These are phyloP conservation scores for Myotis lucifugus DNA, from an alignment of 2,113 vertebrate genomes.

Conservation along the genomic window DNA sequence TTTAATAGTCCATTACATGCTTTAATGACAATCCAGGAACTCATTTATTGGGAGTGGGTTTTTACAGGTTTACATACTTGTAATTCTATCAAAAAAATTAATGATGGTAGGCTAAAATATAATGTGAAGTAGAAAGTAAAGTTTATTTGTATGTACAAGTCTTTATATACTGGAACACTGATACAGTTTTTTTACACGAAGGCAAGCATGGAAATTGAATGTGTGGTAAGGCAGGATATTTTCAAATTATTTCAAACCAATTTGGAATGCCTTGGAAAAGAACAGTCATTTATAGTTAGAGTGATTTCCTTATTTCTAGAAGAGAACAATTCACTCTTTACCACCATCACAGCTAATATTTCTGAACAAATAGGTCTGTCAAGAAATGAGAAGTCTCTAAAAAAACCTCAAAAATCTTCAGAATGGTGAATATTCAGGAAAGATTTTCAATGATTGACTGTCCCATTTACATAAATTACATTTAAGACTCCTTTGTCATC, in stretches of 20 bases:
- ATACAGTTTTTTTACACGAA: background rate
- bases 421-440: background rate
- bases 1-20: background rate
- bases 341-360: background rate
- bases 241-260: constrained; percentile 33
- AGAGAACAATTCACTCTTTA: constrained; percentile 4
- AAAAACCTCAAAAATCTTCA: background rate
- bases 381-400: background rate
- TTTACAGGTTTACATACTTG: background rate
- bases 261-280: background rate
- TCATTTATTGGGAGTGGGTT: background rate
- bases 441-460: background rate
- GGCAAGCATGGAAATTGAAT: background rate
- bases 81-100: background rate
- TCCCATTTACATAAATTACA: background rate
- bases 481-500: background rate
- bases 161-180: background rate
- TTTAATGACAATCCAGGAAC: background rate
- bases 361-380: background rate
- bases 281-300: background rate
- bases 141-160: background rate
- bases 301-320: constrained; percentile 16
- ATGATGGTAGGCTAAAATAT: background rate
- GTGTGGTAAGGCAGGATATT: background rate
- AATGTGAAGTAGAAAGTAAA: background rate